These are phyloP conservation scores for Equus quagga DNA, from an alignment of 2,113 vertebrate genomes.

Conservation along the genomic window DNA sequence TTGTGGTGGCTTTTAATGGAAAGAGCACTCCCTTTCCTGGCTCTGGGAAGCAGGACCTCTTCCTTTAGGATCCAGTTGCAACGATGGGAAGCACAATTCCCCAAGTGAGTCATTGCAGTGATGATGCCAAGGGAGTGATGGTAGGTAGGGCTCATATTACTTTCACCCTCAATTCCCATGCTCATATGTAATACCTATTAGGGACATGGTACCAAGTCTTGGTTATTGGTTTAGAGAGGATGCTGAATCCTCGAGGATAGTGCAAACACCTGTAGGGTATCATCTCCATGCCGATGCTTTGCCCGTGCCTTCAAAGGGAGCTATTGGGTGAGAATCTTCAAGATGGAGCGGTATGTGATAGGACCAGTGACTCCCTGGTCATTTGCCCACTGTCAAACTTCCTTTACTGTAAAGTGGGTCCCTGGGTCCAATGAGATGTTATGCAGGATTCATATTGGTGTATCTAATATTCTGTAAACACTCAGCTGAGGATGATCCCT, in stretches of 20 bases:
- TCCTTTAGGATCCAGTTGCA: not conserved
- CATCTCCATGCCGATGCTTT: not conserved
- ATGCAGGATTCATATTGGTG: not conserved
- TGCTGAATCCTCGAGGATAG: not conserved
- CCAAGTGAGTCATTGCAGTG: too few relatives aligned
- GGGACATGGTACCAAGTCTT: not conserved
- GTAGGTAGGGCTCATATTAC: not conserved
- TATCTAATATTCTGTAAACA: not conserved
- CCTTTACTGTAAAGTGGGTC: not conserved
- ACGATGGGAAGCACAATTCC: not conserved
- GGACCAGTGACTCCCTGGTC: too few relatives aligned
- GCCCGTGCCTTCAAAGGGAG: not conserved
- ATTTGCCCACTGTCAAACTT: not conserved
- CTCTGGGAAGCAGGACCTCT: not conserved
- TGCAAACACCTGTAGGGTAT: rapidly evolving
- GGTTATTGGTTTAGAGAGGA: not conserved
- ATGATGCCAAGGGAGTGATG: not conserved
- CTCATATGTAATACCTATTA: not conserved
- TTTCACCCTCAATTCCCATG: not conserved
- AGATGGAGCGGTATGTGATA: too few relatives aligned
- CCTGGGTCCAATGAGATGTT: not conserved
- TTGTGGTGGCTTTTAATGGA: not conserved
- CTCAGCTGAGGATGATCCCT: not conserved
- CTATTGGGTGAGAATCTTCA: not conserved
- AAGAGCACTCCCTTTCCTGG: not conserved